Base-by-base conservation (phyloP, 2,113 vertebrate species). In the Zingel zingel region DNA sequence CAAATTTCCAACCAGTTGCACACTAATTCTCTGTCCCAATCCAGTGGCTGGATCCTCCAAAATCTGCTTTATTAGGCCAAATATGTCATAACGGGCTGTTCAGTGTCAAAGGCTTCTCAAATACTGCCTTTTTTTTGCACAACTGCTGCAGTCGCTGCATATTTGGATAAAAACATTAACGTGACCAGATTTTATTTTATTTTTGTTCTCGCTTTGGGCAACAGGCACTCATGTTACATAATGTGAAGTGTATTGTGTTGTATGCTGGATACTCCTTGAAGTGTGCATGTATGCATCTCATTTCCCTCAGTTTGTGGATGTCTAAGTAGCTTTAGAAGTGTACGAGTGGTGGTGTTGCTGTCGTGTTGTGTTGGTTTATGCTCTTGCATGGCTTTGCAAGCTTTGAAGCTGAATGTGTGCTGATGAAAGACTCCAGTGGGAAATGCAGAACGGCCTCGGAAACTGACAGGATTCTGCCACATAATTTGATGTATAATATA, bases 321-420 rank as follows among this genome's bases (percentile, higher is more conserved):
- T 47, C 25, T 30, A 11, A 8, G 30, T 23, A 30, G 51, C 57
- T 23, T 54, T 33, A 3, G 21, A 4, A 43, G 51, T 50, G 13
- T 77, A 3, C n/a, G 0, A 33, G 63, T 66, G 61, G 77, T 63
- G 33, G 23, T 86, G 68, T 50, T 63, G 43, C 27, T 62, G 65
- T 82, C 45, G 39, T 80, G 64, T 62, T 71, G 56, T 79, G 66
- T n/a, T 61, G 47, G 48, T 67, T 43, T 48, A 3, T 54, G 77
- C 67, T 73, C 72, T 54, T 69, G 92, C 93, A 92, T 88, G 91
- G 91, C 93, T 91, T 81, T 77, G 77, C 45, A 68, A 83, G 62
- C 39, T 43, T 43, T 81, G 16, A 10, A 61, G 18, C 18, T 56
- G 25, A 36, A 48, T 82, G 70, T 86, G 70, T 77, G 61, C 36